A percentile compares a stretch with the other conserved stretches of the same genome.
These are phyloP conservation scores for Avahi laniger DNA, from an alignment of 2,797 vertebrate species.

Conservation along the genomic window DNA sequence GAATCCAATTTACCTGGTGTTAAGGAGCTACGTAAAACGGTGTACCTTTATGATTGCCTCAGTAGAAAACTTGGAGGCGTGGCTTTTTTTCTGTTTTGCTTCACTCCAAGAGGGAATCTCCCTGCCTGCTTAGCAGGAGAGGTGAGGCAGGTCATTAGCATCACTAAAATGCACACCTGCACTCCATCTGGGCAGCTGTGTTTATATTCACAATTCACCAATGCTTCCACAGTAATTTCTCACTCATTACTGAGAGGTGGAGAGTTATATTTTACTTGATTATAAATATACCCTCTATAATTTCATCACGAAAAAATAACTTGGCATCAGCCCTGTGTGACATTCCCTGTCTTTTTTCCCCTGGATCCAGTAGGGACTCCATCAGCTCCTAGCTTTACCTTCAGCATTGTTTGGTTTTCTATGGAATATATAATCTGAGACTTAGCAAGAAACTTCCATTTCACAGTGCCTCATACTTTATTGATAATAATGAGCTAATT, in stretches of 20 bases:
- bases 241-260: conserved; percentile 47
- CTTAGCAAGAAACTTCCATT: background rate
- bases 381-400: background rate
- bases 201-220: conserved; percentile 38
- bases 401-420: background rate
- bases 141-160: background rate
- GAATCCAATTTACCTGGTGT: background rate
- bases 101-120: background rate
- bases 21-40: background rate
- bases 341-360: background rate
- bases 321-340: background rate
- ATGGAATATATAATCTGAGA: background rate
- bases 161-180: conserved; percentile 53
- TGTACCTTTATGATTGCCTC: background rate
- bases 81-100: background rate
- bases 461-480: background rate
- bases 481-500: background rate
- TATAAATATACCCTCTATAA: conserved; percentile 52
- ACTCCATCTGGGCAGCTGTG: conserved; percentile 46
- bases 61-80: background rate
- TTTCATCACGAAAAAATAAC: conserved; percentile 29
- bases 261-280: conserved; percentile 48
- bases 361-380: background rate
- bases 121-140: background rate
- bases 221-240: conserved; percentile 52